Conservation (phyloP, 1,140 invertebrate species). For the Nilaparvata lugens region DNA sequence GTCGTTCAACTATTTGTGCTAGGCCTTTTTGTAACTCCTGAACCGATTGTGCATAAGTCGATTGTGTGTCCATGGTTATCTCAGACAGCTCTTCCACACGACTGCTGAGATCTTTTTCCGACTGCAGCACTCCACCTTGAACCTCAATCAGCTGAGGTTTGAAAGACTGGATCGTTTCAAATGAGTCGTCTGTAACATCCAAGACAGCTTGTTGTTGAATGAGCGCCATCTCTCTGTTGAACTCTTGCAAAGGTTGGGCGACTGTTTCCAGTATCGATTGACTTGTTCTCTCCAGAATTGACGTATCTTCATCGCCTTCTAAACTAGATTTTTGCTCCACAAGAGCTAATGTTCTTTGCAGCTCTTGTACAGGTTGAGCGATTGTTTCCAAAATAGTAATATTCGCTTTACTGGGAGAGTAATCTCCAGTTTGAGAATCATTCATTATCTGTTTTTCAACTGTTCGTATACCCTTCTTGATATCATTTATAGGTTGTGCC, state of each 20-base stretch:
- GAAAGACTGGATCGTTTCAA: constrained; percentile 14
- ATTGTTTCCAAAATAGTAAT: constrained; percentile 42
- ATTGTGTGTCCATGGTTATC: constrained; percentile 4
- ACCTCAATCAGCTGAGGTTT: constrained; percentile 18
- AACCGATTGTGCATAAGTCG: constrained; percentile 10
- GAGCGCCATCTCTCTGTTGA: constrained; percentile 50
- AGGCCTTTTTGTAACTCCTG: constrained; percentile 9
- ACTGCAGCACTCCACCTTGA: constrained; percentile 17
- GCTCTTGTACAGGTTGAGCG: constrained; percentile 37
- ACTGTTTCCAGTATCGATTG: constrained; percentile 25
- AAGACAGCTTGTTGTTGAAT: constrained; percentile 58
- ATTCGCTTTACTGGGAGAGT: constrained; percentile 14
- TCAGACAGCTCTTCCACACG: constrained; percentile 18
- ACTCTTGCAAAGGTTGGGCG: constrained; percentile 39
- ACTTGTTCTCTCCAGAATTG: constrained; percentile 20
- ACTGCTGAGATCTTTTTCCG: constrained; percentile 13
- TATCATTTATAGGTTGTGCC: constrained; percentile 49
- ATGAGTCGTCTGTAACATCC: constrained; percentile 33
- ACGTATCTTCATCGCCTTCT: constrained; percentile 2
- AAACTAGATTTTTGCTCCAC: constrained; percentile 17
- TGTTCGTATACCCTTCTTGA: constrained; percentile 46
- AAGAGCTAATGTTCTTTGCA: constrained; percentile 25
- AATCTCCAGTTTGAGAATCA: constrained; percentile 20
- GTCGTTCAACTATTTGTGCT: neutral
- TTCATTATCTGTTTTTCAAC: constrained; percentile 32